Conservation (phyloP, 2,888 invertebrate species). For the Druceiella hillmani region DNA sequence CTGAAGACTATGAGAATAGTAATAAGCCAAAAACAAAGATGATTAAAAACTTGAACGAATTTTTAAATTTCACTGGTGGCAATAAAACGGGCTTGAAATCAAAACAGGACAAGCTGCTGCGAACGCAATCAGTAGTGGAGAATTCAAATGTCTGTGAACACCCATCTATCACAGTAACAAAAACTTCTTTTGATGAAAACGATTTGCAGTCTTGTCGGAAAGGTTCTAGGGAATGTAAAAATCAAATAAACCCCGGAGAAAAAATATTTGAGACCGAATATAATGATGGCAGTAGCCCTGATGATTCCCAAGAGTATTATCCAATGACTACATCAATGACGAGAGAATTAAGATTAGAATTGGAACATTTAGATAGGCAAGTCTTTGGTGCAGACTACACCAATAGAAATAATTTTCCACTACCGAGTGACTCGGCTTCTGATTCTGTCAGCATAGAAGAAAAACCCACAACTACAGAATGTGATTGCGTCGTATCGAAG, state of each 20-base stretch:
- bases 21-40: slow-evolving; percentile 42
- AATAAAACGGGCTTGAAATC: slow-evolving; percentile 45
- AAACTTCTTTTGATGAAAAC: slow-evolving; percentile 36
- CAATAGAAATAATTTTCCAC: slow-evolving; percentile 32
- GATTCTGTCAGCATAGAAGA: slow-evolving; percentile 44
- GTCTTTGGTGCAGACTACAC: slow-evolving; percentile 61
- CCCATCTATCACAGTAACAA: slow-evolving; percentile 38
- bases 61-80: slow-evolving; percentile 68
- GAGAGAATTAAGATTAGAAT: slow-evolving; percentile 71
- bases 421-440: slow-evolving; percentile 41
- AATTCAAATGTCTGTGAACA: slow-evolving; percentile 33
- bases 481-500: slow-evolving; percentile 22
- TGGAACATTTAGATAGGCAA: slow-evolving; percentile 79
- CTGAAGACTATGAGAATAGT: slow-evolving; percentile 33
- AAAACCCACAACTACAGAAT: slow-evolving; percentile 31
- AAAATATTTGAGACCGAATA: slow-evolving; percentile 34
- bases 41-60: slow-evolving; percentile 82
- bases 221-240: slow-evolving; percentile 30
- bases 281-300: slow-evolving; percentile 64
- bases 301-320: slow-evolving; percentile 77
- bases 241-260: slow-evolving; percentile 31
- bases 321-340: slow-evolving; percentile 87
- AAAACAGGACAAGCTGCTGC: slow-evolving; percentile 35
- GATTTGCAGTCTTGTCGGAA: slow-evolving; percentile 27
- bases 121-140: slow-evolving; percentile 38